A percentile compares a stretch with the other conserved stretches of the same genome.
phyloP scores from a whole-genome alignment of 2,888 invertebrate species.

The Marronus borbonicus region DNA sequence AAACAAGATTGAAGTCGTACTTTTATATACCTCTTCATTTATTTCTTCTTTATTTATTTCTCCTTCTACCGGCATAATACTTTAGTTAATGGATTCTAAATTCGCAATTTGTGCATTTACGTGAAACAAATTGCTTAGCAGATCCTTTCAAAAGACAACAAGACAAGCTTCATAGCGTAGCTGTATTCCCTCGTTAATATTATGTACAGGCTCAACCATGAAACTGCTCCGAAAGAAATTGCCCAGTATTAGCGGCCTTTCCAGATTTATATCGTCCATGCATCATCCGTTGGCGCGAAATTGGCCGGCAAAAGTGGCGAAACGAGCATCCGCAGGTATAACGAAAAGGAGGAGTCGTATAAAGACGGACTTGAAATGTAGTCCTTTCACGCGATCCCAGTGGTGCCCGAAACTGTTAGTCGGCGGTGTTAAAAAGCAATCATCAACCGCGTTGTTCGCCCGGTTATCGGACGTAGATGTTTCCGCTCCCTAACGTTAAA shows the following conservation, averaged over 20 bases:
- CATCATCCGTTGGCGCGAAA: slow-evolving; percentile 28
- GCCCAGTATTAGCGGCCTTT: slow-evolving; percentile 18
- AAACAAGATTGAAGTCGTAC: too few relatives aligned
- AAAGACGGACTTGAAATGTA: slow-evolving; percentile 26
- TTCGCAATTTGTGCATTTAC: background rate
- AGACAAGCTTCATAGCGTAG: background rate
- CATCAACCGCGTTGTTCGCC: slow-evolving; percentile 56
- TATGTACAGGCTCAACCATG: slow-evolving; percentile 5
- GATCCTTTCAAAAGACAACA: background rate
- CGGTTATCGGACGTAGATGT: slow-evolving; percentile 56
- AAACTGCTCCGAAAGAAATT: slow-evolving; percentile 25
- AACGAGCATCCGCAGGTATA: background rate
- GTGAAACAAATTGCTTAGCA: slow-evolving; percentile 1
- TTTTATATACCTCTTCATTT: background rate
- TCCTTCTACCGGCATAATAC: background rate
- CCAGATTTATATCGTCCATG: slow-evolving; percentile 29
- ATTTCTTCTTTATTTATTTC: background rate
- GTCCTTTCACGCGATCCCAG: slow-evolving; percentile 12
- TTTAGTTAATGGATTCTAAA: background rate
- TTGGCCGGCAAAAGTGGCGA: slow-evolving; percentile 7
- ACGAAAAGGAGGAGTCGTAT: background rate
- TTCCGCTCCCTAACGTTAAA: slow-evolving; percentile 37
- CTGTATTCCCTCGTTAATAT: background rate
- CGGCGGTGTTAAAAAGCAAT: slow-evolving; percentile 57
- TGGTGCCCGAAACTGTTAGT: slow-evolving; percentile 5